A percentile compares a stretch with the other conserved stretches of the same genome.
Conservation (phyloP, 2,113 vertebrate species). For the Hydrochoerus hydrochaeris region DNA sequence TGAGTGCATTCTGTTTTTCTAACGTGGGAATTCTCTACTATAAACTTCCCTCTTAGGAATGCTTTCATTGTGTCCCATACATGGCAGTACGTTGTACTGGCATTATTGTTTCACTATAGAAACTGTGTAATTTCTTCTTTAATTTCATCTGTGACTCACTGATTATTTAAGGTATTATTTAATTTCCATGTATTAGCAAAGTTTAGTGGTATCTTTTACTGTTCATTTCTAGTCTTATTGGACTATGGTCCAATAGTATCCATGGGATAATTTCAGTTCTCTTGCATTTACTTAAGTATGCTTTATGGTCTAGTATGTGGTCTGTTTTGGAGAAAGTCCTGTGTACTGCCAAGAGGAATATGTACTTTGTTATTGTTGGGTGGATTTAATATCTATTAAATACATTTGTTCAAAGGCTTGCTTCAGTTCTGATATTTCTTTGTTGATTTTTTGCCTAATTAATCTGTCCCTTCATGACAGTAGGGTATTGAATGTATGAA, state of each 20-base stretch:
- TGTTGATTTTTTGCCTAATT: not conserved
- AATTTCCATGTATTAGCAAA: not conserved
- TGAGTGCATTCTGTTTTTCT: not conserved
- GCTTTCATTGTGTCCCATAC: not conserved
- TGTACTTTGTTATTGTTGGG: not conserved
- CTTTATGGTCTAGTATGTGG: not conserved
- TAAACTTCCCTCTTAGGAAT: not conserved
- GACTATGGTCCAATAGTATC: not conserved
- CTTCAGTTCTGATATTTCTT: not conserved
- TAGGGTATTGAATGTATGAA: not conserved
- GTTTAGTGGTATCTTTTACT: not conserved
- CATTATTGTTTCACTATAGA: not conserved
- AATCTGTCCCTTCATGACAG: not conserved
- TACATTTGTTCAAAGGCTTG: not conserved
- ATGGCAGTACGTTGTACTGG: not conserved
- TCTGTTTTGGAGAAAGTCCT: not conserved
- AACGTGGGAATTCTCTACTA: not conserved
- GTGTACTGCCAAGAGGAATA: not conserved
- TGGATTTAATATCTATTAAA: not conserved
- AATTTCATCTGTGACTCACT: not conserved
- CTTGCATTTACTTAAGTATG: not conserved
- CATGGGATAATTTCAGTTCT: not conserved
- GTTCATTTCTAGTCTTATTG: not conserved
- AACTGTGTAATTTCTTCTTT: not conserved
- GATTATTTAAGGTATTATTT: not conserved